Evolutionary conservation across 2,113 vertebrate genomes (phyloP), one percentile per base, ranked within the genome.

Genomic region (Triplophysa tibetana): DNA sequence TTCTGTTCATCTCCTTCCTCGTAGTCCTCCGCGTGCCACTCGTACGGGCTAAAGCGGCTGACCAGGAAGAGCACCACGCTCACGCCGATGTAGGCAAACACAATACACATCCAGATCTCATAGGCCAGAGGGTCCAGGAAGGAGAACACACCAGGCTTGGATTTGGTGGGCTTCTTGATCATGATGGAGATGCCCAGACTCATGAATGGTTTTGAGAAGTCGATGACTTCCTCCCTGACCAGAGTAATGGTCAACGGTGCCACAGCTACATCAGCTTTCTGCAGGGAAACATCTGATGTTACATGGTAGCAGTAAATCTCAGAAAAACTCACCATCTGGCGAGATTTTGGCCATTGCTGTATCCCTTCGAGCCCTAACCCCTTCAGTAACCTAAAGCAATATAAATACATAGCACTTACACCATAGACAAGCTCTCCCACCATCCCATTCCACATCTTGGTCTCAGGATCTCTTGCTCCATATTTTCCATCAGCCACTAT

Each of bases 31-130:
- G 95, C 95, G 83, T 98, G 97, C 98, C 98, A 99, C 85, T 99
- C 98, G 0, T 99, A 99, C 0, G 98, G 98, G 86, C 98, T 99
- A 93, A 99, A 99, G 70, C 98, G 96, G 80, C 98, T 99, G 87
- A 99, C 98, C 63, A 99, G 92, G 92, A 99, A 99, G 67, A 99
- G 96, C 23, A 99, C 98, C 0, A 99, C 98, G 0, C 98, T 99
- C 82, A 99, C 98, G 67, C 98, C 98, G 14, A 99, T 99, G 93
- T 99, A 99, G 89, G 98, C 98, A 56, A 99, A 99, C 58, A 99
- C 98, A 0, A 99, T 99, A 89, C 98, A 99, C 98, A 99, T 99
- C 98, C 98, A 99, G 84, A 99, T 99, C 89, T 99, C 98, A 0
- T 99, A 99, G 43, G 98, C 98, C 92, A 99, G 89, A 0, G 98